Base-by-base conservation (phyloP, 2,888 invertebrate genomes). In the Agonopterix heracliana region DNA sequence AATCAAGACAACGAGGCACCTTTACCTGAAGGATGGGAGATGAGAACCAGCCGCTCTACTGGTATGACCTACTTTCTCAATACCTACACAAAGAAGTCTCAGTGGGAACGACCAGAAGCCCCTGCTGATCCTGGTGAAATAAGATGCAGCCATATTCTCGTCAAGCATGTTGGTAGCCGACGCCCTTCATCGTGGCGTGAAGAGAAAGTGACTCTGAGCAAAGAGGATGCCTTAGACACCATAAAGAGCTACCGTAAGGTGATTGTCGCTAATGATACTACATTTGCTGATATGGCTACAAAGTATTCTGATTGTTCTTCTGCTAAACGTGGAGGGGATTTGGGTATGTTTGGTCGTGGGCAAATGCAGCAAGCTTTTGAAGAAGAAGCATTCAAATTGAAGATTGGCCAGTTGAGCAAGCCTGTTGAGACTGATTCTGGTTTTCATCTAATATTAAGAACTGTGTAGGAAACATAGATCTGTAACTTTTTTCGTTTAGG, bases 281-380 rank as follows among this genome's bases (percentile, higher is more conserved):
- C 93, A 3, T 96, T 99, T 75, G 93, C 93, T 17, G 96, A 97
- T 55, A 81, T 99, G 42, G 98, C 99, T 1, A 90, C 92, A 5
- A 94, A 97, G 77, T 97, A 93, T 79, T 98, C 98, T n/a, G 99
- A 99, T 75, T 99, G 99, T 77, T 97, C 97, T 54, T 99, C 98
- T 0, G 99, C 98, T 1, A 96, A 96, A 67, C 91, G 96, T 35
- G 98, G 97, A 8, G 99, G 99, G 0, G 98, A 99, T 77, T 90
- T 99, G 53, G 99, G 99, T 1, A 92, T 93, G 57, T 99, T 99
- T 81, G 94, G 94, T 9, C 91, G 95, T 57, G 91, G 98, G 2
- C 95, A 97, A 55, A 99, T 99, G 99, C 99, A 99, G 80, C 95
- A 95, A 59, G 95, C 98, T 0, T 99, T 99, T 79, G 99, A 99